Base-by-base conservation (phyloP, 2,888 invertebrate genomes). In the Megalurothrips usitatus region DNA sequence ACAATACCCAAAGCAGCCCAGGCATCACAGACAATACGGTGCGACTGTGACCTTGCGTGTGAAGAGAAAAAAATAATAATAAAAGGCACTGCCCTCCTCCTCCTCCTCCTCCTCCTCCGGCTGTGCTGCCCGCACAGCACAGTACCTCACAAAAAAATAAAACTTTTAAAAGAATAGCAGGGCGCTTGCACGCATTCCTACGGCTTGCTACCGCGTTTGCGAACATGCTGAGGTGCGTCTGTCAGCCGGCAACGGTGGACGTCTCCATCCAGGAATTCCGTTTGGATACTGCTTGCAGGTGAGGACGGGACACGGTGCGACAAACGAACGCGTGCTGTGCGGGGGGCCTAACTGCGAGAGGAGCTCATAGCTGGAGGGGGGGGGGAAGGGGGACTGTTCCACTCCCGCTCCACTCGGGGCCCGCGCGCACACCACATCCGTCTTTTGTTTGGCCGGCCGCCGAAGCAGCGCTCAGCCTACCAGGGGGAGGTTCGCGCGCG, bases 401-500 rank as follows among this genome's bases (percentile, higher is more conserved):
- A 43, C 34, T 43, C 3, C 19, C 58, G 58, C 58, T 11, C 58
- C 58, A 58, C 58, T 58, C 58, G 19, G 58, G 58, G 14, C 14
- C 3, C 34, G 34, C 34, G 34, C 34, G 34, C 34, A 6, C 34
- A 58, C 58, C 58, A 75, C 68, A 75, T 75, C 68, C 68, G 68
- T 75, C 68, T 75, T 75, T 75, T 75, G 68, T 75, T 75, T 75
- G 68, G 26, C 68, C 68, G 68, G 68, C 26, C 68, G 68, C 68
- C 68, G 68, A 75, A 68, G 68, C 52, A 52, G 34, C 34, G 34
- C 34, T 43, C 34, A 43, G 34, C 34, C 34, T 43, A 43, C 52
- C 12, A 17, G 58, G 17, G 58, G 58, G 58, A 58, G 58, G 58
- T 58, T 17, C n/a, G 14, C 58, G 58, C 17, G 68, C 6, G 68